phyloP scores from a whole-genome alignment of 2,888 invertebrate genomes.

The Agrochola lota region DNA sequence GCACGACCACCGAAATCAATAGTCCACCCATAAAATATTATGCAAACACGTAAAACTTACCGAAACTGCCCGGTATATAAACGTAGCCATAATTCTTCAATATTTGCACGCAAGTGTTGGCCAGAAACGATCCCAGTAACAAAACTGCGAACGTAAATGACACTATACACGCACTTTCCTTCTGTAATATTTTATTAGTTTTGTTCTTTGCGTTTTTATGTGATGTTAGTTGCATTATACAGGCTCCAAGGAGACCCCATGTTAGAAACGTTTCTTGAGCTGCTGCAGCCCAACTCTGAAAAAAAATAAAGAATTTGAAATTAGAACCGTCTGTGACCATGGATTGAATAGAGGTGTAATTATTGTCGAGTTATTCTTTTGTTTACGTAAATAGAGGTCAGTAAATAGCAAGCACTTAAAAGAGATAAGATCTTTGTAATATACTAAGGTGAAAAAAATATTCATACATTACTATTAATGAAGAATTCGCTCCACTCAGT shows the following conservation, averaged over 20 bases:
- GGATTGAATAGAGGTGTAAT: constrained; percentile 14
- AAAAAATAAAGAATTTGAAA: constrained; percentile 35
- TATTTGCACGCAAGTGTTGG: constrained; percentile 95
- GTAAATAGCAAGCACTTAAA: constrained; percentile 24
- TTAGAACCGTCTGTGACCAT: constrained; percentile 45
- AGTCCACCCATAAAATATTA: neutral
- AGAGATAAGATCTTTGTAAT: constrained; percentile 40
- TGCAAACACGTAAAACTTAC: constrained; percentile 88
- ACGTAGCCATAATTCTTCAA: constrained; percentile 93
- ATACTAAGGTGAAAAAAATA: constrained; percentile 33
- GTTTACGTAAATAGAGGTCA: constrained; percentile 45
- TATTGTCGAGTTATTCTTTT: constrained; percentile 46
- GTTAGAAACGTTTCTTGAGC: constrained; percentile 96
- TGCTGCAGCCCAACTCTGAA: constrained; percentile 96
- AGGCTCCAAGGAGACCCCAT: constrained; percentile 96
- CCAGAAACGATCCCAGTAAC: constrained; percentile 94
- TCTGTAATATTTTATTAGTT: constrained; percentile 83
- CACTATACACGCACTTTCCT: constrained; percentile 86
- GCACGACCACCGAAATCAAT: neutral
- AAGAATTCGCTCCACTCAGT: constrained; percentile 96
- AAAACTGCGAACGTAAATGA: constrained; percentile 94
- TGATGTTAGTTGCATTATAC: constrained; percentile 95
- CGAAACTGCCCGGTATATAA: constrained; percentile 96
- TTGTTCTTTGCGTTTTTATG: constrained; percentile 93
- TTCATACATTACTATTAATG: constrained; percentile 93